Base-by-base conservation (phyloP, 2,888 invertebrate genomes). In the Tricholauxania praeusta region DNA sequence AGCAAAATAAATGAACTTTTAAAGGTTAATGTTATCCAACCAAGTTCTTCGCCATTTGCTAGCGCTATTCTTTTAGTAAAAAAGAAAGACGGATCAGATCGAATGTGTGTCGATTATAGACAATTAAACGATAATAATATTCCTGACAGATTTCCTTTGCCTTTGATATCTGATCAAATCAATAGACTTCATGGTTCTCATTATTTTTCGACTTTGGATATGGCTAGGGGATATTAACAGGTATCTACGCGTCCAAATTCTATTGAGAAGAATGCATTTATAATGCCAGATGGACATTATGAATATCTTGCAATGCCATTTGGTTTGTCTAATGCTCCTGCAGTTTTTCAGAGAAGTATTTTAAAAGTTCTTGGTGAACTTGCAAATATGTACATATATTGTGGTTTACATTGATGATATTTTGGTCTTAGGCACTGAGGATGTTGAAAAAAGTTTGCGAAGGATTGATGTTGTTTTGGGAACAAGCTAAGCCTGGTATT, bases 201-300 rank as follows among this genome's bases (percentile, higher is more conserved):
- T 17, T 59, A 39, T 52, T 72, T 65, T 17, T 17, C 65, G 7
- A 52, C 14, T 66, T 52, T 72, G 14, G 72, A 74, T 67, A 72
- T 74, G 73, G 72, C 72, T 19, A 65, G 63, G 32, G 75, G 71
- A 28, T 76, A 72, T 51, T 47, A 74, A 32, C 59, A 73, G 48
- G 73, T 74, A 19, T 74, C 73, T 15, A 17, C 53, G 8, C 48
- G 14, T 52, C 3, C 52, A 57, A 22, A 68, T 67, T 74, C 71
- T 17, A 71, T 76, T 51, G 72, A 74, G 14, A 22, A 70, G 12
- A 74, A 71, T n/a, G 72, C 73, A 1, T 75, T 75, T 70, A 57
- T 75, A 10, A 73, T 62, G 12, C 74, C 70, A 52, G 65, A 65
- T 7, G 71, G 65, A 12, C 65, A 72, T 15, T 72, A 62, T 49